A percentile compares a stretch with the other conserved stretches of the same genome.
These are phyloP conservation scores for Arctocebus calabarensis DNA, from an alignment of 2,797 vertebrate species.

Conservation along the genomic window DNA sequence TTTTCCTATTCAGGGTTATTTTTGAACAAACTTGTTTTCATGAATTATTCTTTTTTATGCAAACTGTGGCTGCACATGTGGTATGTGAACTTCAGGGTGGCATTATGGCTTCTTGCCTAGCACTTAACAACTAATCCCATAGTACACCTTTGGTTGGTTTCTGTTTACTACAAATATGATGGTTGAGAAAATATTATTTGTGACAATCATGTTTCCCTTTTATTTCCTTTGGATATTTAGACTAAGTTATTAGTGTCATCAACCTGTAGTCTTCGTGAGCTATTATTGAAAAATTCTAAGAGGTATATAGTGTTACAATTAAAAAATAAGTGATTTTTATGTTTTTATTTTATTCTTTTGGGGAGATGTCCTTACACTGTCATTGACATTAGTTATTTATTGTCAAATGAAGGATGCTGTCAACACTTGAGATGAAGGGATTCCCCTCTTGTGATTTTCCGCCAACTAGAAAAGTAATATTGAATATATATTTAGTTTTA, in stretches of 20 bases:
- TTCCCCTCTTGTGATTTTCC: not conserved
- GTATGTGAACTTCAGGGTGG: constrained; percentile 55
- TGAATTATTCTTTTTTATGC: constrained; percentile 65
- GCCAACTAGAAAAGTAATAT: constrained; percentile 8
- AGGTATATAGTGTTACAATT: not conserved
- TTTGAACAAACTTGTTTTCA: constrained; percentile 56
- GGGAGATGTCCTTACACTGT: not conserved
- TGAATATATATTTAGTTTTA: constrained; percentile 47
- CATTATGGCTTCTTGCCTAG: constrained; percentile 7
- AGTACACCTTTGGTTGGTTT: constrained; percentile 30
- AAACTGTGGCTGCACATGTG: constrained; percentile 12
- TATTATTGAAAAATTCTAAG: not conserved
- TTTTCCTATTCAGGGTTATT: constrained; percentile 69
- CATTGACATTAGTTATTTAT: not conserved
- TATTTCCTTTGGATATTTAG: constrained; percentile 51
- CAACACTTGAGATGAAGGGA: not conserved
- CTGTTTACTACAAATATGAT: constrained; percentile 14
- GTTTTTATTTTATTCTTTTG: constrained; percentile 21
- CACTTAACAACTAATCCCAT: constrained; percentile 26
- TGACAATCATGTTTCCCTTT: constrained; percentile 1
- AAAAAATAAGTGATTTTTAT: not conserved
- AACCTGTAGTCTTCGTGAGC: not conserved
- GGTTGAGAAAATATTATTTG: constrained; percentile 34
- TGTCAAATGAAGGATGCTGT: constrained; percentile 30
- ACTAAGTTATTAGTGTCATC: not conserved